Evolutionary conservation across 2,797 vertebrate species (phyloP).

Genomic region (Erithacus rubecula): DNA sequence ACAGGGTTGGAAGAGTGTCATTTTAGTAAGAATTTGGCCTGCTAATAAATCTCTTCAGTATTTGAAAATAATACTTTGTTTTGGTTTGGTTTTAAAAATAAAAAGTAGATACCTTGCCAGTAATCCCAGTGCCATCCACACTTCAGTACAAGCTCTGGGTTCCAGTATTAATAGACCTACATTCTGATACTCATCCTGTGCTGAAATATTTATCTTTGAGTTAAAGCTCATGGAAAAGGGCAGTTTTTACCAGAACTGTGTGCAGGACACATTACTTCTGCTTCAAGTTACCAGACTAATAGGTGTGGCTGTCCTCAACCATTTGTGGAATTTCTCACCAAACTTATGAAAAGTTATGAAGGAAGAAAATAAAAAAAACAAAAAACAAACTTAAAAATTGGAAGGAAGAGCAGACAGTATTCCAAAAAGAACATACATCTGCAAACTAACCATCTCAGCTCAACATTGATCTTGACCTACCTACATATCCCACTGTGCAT

Average conservation of each 20-base stretch:
- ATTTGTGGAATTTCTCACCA: constrained; percentile 44
- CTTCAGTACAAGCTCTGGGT: not conserved
- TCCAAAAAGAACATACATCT: not conserved
- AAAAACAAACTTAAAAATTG: not conserved
- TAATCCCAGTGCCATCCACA: not conserved
- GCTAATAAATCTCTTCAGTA: not conserved
- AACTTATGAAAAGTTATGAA: not conserved
- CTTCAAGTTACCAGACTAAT: not conserved
- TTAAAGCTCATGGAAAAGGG: not conserved
- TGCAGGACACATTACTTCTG: not conserved
- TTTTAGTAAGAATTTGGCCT: not conserved
- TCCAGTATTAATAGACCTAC: not conserved
- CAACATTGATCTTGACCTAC: not conserved
- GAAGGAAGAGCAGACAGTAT: not conserved
- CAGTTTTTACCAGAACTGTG: not conserved
- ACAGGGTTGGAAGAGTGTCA: not conserved
- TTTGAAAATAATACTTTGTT: not conserved
- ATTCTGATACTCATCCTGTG: not conserved
- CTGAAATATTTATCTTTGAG: not conserved
- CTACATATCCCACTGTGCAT: not conserved
- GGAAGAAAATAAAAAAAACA: too few relatives aligned
- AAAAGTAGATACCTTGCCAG: not conserved
- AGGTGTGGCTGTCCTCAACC: constrained; percentile 22
- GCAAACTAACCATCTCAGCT: not conserved
- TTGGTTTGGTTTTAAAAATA: not conserved